Base-by-base conservation (phyloP, 2,797 vertebrate species). In the Oreochromis grahami region DNA sequence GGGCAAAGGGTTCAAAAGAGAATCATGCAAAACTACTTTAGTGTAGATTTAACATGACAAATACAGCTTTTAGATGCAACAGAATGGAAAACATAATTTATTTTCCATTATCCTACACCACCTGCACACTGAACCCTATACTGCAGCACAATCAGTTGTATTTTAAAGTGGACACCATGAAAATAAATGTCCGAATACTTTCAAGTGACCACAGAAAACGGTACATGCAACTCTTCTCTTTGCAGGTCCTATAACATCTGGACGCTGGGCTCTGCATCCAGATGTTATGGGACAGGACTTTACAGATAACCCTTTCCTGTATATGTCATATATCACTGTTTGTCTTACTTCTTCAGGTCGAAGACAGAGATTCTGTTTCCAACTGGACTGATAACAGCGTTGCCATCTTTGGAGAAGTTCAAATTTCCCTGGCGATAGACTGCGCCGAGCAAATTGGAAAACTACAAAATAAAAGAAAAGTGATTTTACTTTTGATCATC, bases 361-460 rank as follows among this genome's bases (percentile, higher is more conserved):
- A 99, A 99, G 24, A 98, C 55, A 1, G 98, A 98, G 86, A 99
- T 77, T 79, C 98, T 96, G 90, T 99, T 99, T 63, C 98, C 98
- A 5, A 99, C 98, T 0, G 98, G 98, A 88, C 98, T 99, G 93
- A 99, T 90, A 10, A 99, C 95, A 0, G 96, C 93, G 92, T 97
- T 97, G 1, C 98, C 98, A 91, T 99, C 98, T 14, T 93, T 96
- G 2, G 97, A 98, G 92, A 98, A 99, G 89, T 68, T 97, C 80
- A 99, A 82, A 83, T 99, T 98, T 3, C 98, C 98, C 43, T 96
- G 96, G 1, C 98, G 97, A 92, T 99, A 99, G 8, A 99, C 98
- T 0, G 98, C 97, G 45, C 98, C 98, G 70, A 99, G 92, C 86
- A 99, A 94, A 80, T 98, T 98, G 5, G 97, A 98, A 92, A 99